Percentiles rank a stretch among this genome's conserved stretches.
Conservation (phyloP, 2,113 vertebrate species). For the Thermophis baileyi region DNA sequence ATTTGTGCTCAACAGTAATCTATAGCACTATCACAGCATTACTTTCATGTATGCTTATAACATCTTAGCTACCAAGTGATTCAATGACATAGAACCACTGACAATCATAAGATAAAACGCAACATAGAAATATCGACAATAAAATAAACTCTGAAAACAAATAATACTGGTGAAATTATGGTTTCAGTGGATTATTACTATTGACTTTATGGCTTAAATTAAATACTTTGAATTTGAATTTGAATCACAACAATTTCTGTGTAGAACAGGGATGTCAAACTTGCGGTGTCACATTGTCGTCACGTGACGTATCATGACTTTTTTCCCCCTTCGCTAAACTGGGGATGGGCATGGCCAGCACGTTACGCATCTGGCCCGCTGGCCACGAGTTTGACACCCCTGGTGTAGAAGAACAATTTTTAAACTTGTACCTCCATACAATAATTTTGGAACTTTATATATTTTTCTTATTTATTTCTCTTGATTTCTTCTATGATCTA, state of each 20-base stretch:
- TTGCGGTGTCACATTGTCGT: no score
- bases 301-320: no score
- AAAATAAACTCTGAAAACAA: background rate
- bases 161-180: background rate
- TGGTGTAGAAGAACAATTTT: background rate
- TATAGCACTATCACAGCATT: background rate
- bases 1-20: background rate
- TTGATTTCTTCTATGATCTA: background rate
- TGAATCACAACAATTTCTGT: slow-evolving; percentile 1
- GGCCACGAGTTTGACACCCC: no score
- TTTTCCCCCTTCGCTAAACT: no score
- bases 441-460: slow-evolving; percentile 5
- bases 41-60: background rate
- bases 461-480: background rate
- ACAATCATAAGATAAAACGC: background rate
- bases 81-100: slow-evolving; percentile 1
- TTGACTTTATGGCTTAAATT: background rate
- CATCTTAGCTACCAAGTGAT: background rate
- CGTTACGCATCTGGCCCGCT: no score
- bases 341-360: no score
- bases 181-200: background rate
- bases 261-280: no score
- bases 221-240: slow-evolving; percentile 25
- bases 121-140: slow-evolving; percentile 6
- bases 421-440: background rate